Conservation (phyloP, 1,140 invertebrate genomes). For the Drosophila pandora region DNA sequence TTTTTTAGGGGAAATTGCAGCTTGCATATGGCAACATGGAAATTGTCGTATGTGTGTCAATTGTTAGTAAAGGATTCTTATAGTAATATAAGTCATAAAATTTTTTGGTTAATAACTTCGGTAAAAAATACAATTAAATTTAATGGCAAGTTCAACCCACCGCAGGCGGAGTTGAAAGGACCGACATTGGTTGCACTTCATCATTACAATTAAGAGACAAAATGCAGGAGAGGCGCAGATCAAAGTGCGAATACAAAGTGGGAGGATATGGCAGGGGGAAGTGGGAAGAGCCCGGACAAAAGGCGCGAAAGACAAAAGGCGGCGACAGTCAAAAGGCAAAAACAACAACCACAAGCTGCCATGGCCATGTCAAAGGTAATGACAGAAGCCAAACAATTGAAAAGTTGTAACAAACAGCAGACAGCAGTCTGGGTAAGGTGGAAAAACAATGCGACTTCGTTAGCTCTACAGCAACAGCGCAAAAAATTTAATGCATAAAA, state of each 20-base stretch:
- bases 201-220: constrained; percentile 75
- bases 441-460: constrained; percentile 67
- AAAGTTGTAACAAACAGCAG: constrained; percentile 73
- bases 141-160: constrained; percentile 40
- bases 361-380: constrained; percentile 78
- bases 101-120: not conserved
- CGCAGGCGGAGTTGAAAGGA: constrained; percentile 6
- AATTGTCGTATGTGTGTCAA: constrained; percentile 49
- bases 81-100: no score
- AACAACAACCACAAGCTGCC: constrained; percentile 62
- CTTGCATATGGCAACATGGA: constrained; percentile 4
- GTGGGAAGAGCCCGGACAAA: constrained; percentile 51
- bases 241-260: constrained; percentile 52
- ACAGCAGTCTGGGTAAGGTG: constrained; percentile 13
- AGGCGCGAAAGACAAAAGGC: constrained; percentile 75
- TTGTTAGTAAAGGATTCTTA: constrained; percentile 4
- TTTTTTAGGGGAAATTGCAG: constrained; percentile 6
- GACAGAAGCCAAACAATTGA: constrained; percentile 81
- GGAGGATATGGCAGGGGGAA: constrained; percentile 13
- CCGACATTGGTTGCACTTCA: constrained; percentile 60
- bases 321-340: constrained; percentile 74
- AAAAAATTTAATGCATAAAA: constrained; percentile 30
- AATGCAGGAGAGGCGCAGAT: constrained; percentile 76
- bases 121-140: constrained; percentile 49
- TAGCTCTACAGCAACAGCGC: constrained; percentile 23